Evolutionary conservation across 2,888 invertebrate genomes (phyloP).

Genomic region (Netelia fuscicornis): DNA sequence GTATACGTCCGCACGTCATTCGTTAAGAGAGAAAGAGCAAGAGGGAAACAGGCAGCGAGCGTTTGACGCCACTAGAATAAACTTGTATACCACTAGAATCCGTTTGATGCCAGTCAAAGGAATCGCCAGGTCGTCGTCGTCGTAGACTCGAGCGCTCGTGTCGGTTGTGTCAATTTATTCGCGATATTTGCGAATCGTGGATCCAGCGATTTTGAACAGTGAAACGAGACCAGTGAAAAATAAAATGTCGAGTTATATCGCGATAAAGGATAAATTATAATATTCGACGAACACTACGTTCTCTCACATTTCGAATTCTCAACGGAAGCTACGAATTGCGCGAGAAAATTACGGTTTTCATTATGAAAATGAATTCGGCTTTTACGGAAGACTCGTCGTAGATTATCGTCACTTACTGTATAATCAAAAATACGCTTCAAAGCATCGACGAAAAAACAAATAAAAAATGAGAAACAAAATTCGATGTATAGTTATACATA

Average conservation of each 20-base stretch:
- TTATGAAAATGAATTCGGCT: background rate
- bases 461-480: background rate
- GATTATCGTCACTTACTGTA: background rate
- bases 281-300: conserved; percentile 1
- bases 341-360: background rate
- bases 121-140: conserved; percentile 38
- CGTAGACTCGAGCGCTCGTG: conserved; percentile 41
- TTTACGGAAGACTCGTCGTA: background rate
- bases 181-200: conserved; percentile 41
- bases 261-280: background rate
- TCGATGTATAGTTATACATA: background rate
- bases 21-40: conserved; percentile 14
- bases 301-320: background rate
- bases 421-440: conserved; percentile 24
- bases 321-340: background rate
- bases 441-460: conserved; percentile 20
- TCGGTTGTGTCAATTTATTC: conserved; percentile 27
- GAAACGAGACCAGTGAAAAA: background rate
- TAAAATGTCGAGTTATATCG: conserved; percentile 18
- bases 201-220: background rate
- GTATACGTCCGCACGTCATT: conserved; percentile 56
- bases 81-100: conserved; percentile 59
- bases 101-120: conserved; percentile 67
- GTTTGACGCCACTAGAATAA: conserved; percentile 44
- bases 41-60: conserved; percentile 4